Base-by-base conservation (phyloP, 2,888 invertebrate genomes). In the Heliconius erato region DNA sequence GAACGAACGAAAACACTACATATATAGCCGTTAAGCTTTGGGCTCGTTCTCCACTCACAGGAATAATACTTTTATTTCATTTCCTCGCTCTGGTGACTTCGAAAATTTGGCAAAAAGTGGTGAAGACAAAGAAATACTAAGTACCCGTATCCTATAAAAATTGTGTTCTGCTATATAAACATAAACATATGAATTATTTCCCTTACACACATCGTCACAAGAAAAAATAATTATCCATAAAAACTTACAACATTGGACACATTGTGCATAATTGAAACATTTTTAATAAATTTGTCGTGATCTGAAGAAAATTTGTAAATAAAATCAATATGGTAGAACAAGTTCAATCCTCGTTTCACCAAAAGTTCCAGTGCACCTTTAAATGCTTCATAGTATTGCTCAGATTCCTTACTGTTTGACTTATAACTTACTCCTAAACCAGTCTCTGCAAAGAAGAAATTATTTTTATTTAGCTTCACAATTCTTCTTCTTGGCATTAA, bases 251-350 rank as follows among this genome's bases (percentile, higher is more conserved):
- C 23, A 49, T 68, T 78, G 11, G 78, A 78, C 5, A 78, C 67
- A 32, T 68, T 78, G 44, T 78, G 78, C 68, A 78, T 78, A 44
- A 78, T 23, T 28, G 78, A 40, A 2, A 78, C 28, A 12, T 78
- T 78, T 49, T 28, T 78, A 26, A 78, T 6, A 32, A 78, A 78
- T 28, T 44, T 28, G 28, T 44, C 67, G 16, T 68, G 32, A 32
- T 78, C 78, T 28, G 78, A 78, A 28, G 78, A 78, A 35, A 68
- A 78, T 49, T 67, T 44, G 67, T 78, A 78, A 49, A 78, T 28
- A 12, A 28, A 78, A 49, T 78, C 78, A 16, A 44, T 68, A 23
- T 78, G 78, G 12, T 78, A 23, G 3, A 78, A 67, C 44, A 78
- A 23, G 32, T 78, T 78, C 44, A 78, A 32, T 78, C 78, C 78